Evolutionary conservation across 2,797 vertebrate genomes (phyloP).

Genomic region (Limosa lapponica): DNA sequence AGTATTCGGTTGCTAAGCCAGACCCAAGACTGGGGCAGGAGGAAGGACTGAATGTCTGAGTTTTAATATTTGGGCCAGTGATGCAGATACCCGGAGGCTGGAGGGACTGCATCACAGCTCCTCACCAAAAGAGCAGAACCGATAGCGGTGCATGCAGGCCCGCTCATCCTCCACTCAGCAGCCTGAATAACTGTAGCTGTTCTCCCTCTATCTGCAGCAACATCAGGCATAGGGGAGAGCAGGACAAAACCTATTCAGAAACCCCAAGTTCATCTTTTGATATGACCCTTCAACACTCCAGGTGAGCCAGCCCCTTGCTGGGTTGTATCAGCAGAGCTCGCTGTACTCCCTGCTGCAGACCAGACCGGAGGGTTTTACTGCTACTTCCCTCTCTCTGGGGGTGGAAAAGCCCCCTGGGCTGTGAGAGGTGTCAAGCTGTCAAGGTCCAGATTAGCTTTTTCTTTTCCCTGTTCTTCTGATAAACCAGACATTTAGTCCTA

Average conservation of each 20-base stretch:
- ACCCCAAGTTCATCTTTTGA: background rate
- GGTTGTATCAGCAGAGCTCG: background rate
- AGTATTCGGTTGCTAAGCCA: background rate
- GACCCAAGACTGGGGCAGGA: background rate
- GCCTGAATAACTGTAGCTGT: background rate
- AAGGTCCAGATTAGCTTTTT: background rate
- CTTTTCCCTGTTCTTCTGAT: background rate
- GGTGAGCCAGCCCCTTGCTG: background rate
- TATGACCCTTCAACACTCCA: accelerated
- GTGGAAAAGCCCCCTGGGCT: background rate
- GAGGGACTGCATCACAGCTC: background rate
- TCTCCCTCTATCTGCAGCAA: background rate
- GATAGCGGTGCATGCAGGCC: background rate
- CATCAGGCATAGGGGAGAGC: background rate
- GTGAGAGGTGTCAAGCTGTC: background rate
- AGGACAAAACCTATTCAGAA: background rate
- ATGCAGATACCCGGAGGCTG: background rate
- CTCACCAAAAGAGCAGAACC: background rate
- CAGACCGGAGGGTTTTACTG: background rate
- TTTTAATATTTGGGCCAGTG: background rate
- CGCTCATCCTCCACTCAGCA: background rate
- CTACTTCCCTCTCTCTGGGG: background rate
- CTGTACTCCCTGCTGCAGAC: background rate
- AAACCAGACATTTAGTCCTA: background rate
- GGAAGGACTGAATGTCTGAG: background rate